These are phyloP conservation scores for Platyscapa corneri DNA, from an alignment of 1,140 invertebrate species.

Conservation along the genomic window DNA sequence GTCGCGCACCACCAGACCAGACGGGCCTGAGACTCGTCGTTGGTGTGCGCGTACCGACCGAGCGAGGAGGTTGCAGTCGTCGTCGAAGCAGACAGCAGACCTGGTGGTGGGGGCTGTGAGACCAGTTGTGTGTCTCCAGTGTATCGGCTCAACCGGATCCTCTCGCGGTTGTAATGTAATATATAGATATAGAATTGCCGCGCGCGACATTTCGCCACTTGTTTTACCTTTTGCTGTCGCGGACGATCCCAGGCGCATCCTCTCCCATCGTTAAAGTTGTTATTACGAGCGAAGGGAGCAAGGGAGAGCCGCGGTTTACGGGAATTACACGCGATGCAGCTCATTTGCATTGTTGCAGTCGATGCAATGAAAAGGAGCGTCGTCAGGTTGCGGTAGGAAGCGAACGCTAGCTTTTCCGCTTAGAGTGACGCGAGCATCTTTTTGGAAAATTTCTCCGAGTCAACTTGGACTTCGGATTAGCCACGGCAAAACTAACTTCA, in stretches of 20 bases:
- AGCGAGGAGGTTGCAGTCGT: neutral
- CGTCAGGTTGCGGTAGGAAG: neutral
- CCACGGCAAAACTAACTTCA: too few relatives aligned
- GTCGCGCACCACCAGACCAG: neutral
- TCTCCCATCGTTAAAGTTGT: neutral
- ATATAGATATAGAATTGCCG: slow-evolving; percentile 25
- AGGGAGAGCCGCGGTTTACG: neutral
- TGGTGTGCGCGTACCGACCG: neutral
- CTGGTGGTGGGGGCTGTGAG: neutral
- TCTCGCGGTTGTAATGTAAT: slow-evolving; percentile 34
- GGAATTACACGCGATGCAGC: neutral
- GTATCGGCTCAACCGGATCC: slow-evolving; percentile 21
- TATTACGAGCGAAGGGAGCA: neutral
- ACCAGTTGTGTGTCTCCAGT: neutral
- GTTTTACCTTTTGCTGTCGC: neutral
- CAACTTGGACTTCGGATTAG: neutral
- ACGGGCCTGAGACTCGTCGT: neutral
- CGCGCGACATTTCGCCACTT: neutral
- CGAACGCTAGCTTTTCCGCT: neutral
- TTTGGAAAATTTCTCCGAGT: neutral
- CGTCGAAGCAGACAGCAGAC: too few relatives aligned
- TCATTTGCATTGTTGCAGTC: neutral
- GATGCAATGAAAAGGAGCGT: neutral
- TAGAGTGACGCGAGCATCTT: neutral
- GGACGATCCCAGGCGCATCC: neutral